A percentile compares a stretch with the other conserved stretches of the same genome.
phyloP scores from a whole-genome alignment of 2,797 vertebrate genomes.

The Rhinogobio ventralis region DNA sequence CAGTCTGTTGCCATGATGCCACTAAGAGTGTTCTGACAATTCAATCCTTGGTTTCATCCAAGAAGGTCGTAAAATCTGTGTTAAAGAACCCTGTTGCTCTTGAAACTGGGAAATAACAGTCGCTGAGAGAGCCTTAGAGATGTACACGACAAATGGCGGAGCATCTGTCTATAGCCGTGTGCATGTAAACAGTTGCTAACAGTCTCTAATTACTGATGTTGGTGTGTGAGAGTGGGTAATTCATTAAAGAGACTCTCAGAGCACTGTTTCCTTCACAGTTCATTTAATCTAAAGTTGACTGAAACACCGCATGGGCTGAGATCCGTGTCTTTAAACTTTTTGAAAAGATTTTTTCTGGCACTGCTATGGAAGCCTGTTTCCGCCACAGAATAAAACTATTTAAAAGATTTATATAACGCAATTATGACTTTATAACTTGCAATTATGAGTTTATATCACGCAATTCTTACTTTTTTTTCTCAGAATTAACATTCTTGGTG shows the following conservation, averaged over 20 bases:
- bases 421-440: too few species aligned
- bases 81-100: conserved; percentile 18
- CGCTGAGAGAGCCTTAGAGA: conserved; percentile 10
- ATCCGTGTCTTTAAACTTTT: conserved; percentile 4
- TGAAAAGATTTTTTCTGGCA: not conserved
- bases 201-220: conserved; percentile 47
- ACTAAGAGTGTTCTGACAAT: conserved; percentile 31
- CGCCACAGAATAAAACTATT: too few species aligned
- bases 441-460: too few species aligned
- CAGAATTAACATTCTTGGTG: not conserved
- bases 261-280: conserved; percentile 38
- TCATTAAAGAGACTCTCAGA: conserved; percentile 36
- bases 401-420: too few species aligned
- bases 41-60: conserved; percentile 37
- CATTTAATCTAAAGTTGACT: conserved; percentile 22
- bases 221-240: conserved; percentile 40
- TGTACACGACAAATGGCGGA: conserved; percentile 40
- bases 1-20: conserved; percentile 55
- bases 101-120: conserved; percentile 18
- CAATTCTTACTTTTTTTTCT: too few species aligned
- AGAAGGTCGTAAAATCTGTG: conserved; percentile 7
- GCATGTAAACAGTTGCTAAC: conserved; percentile 51
- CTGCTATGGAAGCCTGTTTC: too few species aligned
- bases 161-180: conserved; percentile 27
- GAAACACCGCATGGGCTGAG: conserved; percentile 9